Conservation (phyloP, 2,113 vertebrate species). For the Apus apus region DNA sequence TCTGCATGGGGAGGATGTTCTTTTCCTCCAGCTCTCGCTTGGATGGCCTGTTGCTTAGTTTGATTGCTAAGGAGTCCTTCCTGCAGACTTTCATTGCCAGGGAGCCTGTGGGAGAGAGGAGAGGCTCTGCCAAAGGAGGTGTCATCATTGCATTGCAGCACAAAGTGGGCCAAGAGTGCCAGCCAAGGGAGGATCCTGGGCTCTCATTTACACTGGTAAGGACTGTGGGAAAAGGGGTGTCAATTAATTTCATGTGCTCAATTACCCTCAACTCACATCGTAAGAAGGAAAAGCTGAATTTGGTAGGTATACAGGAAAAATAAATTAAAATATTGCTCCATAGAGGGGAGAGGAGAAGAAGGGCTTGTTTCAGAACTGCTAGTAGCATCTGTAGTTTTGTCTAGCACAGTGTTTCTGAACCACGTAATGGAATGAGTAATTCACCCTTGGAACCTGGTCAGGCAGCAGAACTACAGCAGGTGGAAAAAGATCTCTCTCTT, state of each 20-base stretch:
- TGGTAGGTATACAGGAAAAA: not conserved
- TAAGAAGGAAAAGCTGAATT: not conserved
- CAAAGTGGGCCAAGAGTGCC: not conserved
- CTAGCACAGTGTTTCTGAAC: not conserved
- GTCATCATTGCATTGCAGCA: not conserved
- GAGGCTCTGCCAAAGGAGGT: conserved; percentile 43
- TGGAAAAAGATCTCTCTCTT: not conserved
- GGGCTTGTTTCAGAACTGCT: not conserved
- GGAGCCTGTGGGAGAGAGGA: conserved; percentile 78
- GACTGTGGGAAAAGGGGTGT: not conserved
- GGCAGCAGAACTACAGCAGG: not conserved
- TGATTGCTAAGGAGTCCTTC: conserved; percentile 97
- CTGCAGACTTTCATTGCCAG: conserved; percentile 95
- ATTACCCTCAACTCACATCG: not conserved
- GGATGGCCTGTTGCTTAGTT: conserved; percentile 96
- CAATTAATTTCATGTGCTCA: not conserved
- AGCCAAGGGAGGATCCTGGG: not conserved
- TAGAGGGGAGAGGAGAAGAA: not conserved
- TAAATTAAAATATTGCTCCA: not conserved
- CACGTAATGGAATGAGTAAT: not conserved
- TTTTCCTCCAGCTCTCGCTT: conserved; percentile 96
- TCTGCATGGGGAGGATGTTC: conserved; percentile 97
- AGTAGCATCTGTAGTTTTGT: not conserved
- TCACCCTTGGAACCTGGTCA: not conserved
- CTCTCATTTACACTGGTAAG: not conserved